Percentiles rank a stretch among this genome's conserved stretches.
Evolutionary conservation across 1,140 invertebrate species (phyloP).

Genomic region (Sesamia nonagrioides): DNA sequence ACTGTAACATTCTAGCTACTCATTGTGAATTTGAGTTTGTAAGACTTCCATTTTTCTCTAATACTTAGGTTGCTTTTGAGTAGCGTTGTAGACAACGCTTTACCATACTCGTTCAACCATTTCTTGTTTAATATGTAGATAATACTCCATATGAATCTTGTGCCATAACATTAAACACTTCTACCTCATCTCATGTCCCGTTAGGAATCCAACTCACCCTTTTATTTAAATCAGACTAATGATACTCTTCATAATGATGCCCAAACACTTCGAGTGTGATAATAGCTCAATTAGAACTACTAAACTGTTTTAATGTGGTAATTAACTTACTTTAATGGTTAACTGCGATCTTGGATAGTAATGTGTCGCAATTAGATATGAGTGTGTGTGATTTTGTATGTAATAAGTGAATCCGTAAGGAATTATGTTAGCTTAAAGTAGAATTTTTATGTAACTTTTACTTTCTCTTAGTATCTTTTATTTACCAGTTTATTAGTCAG

Average conservation of each 20-base stretch:
- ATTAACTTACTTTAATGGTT: constrained; percentile 31
- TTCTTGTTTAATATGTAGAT: no score
- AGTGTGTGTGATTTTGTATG: neutral
- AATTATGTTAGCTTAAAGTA: no score
- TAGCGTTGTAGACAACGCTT: no score
- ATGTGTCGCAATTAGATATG: neutral
- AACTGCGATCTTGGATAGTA: neutral
- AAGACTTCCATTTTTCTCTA: no score
- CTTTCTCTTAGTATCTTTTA: no score
- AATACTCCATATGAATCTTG: neutral
- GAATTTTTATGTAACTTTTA: no score
- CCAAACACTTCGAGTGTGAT: constrained; percentile 38
- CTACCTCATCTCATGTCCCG: neutral
- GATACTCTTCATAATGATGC: constrained; percentile 10
- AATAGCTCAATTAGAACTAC: constrained; percentile 41
- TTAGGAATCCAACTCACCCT: constrained; percentile 12
- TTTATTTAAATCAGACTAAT: constrained; percentile 17
- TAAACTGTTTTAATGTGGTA: constrained; percentile 41
- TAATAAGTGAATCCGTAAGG: neutral
- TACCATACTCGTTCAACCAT: no score
- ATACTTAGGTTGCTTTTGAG: no score
- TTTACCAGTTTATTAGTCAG: no score
- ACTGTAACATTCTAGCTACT: no score
- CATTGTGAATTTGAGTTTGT: no score
- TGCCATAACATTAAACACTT: neutral